A percentile compares a stretch with the other conserved stretches of the same genome.
phyloP scores from a whole-genome alignment of 2,797 vertebrate species.

The Rhinophrynus dorsalis region DNA sequence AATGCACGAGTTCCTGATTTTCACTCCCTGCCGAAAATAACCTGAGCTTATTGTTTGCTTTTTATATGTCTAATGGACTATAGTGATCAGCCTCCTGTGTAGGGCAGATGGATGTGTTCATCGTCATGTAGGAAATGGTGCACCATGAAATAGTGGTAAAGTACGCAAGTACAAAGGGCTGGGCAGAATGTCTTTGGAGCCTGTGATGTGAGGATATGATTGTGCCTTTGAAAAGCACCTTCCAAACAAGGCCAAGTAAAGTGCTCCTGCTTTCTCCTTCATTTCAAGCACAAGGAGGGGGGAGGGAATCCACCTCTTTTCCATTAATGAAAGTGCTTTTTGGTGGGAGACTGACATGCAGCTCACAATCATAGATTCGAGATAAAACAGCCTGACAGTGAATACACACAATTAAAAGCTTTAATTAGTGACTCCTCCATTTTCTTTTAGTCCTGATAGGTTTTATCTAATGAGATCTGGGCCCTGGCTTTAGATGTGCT shows the following conservation, averaged over 20 bases:
- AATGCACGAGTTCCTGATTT: too few species aligned
- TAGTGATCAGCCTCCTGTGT: too few species aligned
- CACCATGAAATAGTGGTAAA: background rate
- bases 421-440: slow-evolving; percentile 99
- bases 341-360: slow-evolving; percentile 69
- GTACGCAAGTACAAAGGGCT: slow-evolving; percentile 4
- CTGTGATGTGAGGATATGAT: slow-evolving; percentile 42
- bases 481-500: slow-evolving; percentile 97
- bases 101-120: background rate
- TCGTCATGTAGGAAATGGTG: background rate
- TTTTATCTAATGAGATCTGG: slow-evolving; percentile 99
- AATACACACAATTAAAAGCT: slow-evolving; percentile 99
- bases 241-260: slow-evolving; percentile 46
- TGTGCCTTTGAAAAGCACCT: slow-evolving; percentile 50
- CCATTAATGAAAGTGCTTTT: slow-evolving; percentile 70
- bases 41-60: too few species aligned
- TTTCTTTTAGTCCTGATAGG: slow-evolving; percentile 98
- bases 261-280: slow-evolving; percentile 47
- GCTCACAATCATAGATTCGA: slow-evolving; percentile 85
- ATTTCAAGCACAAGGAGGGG: slow-evolving; percentile 41
- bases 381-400: slow-evolving; percentile 94
- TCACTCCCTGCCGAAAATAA: too few species aligned
- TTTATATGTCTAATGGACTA: too few species aligned
- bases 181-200: slow-evolving; percentile 10
- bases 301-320: slow-evolving; percentile 66